Evolutionary conservation across 2,888 invertebrate species (phyloP).

Genomic region (Dynastes hyllus): DNA sequence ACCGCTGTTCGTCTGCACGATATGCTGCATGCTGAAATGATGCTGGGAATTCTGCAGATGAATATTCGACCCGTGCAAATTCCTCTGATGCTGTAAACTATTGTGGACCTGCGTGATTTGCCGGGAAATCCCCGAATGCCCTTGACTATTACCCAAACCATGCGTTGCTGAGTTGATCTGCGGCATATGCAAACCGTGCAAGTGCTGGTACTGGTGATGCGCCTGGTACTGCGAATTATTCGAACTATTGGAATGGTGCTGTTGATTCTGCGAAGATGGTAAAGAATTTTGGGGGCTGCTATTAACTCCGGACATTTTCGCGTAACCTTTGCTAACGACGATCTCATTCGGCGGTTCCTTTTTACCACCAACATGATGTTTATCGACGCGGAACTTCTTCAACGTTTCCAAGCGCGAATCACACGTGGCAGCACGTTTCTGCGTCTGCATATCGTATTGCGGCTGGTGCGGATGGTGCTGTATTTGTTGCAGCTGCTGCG

Average conservation of each 20-base stretch:
- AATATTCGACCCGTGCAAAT: constrained; percentile 26
- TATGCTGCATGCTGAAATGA: constrained; percentile 53
- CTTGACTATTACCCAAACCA: neutral
- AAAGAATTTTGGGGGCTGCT: constrained; percentile 27
- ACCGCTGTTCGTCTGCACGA: constrained; percentile 48
- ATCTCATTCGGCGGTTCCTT: constrained; percentile 41
- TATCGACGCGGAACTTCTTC: constrained; percentile 70
- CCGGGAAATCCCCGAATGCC: constrained; percentile 10
- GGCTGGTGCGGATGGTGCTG: neutral
- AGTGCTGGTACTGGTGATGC: constrained; percentile 32
- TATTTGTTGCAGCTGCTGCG: neutral
- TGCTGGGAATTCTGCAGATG: constrained; percentile 47
- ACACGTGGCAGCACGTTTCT: constrained; percentile 65
- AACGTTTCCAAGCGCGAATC: constrained; percentile 68
- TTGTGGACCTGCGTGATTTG: constrained; percentile 18
- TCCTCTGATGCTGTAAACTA: constrained; percentile 21
- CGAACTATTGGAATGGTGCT: constrained; percentile 21
- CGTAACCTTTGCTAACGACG: constrained; percentile 18
- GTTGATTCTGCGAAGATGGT: constrained; percentile 17
- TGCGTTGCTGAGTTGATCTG: constrained; percentile 21
- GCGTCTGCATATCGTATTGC: constrained; percentile 50
- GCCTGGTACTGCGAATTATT: constrained; percentile 24
- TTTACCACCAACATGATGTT: constrained; percentile 64
- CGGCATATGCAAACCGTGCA: constrained; percentile 33
- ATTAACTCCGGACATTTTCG: constrained; percentile 15